These are phyloP conservation scores for Drosophila littoralis DNA, from an alignment of 1,140 invertebrate genomes.

Conservation along the genomic window DNA sequence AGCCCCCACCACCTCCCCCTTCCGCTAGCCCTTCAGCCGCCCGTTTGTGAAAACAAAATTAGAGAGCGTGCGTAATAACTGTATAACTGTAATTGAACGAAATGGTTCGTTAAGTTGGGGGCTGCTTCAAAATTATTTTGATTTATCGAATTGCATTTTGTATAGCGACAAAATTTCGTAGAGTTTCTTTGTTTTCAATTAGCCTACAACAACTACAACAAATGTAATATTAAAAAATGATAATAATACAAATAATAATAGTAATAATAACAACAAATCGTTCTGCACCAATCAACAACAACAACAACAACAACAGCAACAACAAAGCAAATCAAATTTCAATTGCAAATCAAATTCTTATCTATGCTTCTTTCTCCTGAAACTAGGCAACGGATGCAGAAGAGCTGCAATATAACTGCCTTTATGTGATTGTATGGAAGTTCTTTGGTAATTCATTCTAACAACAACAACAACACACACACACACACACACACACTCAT, in stretches of 20 bases:
- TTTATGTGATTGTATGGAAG: slow-evolving; percentile 84
- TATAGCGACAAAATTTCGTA: slow-evolving; percentile 61
- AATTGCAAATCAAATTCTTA: slow-evolving; percentile 52
- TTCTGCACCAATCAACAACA: slow-evolving; percentile 33
- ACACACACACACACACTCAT: slow-evolving; percentile 35
- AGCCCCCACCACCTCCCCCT: background rate
- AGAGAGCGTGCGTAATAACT: slow-evolving; percentile 44
- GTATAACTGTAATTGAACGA: slow-evolving; percentile 19
- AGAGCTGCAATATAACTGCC: slow-evolving; percentile 83
- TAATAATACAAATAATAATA: slow-evolving; percentile 15
- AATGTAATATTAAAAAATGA: background rate
- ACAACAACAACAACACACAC: slow-evolving; percentile 50
- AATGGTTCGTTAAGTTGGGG: slow-evolving; percentile 32
- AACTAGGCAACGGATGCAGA: slow-evolving; percentile 81
- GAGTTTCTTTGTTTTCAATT: slow-evolving; percentile 44
- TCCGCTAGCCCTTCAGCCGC: background rate
- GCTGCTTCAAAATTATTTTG: slow-evolving; percentile 58
- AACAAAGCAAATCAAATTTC: slow-evolving; percentile 45
- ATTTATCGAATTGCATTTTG: slow-evolving; percentile 78
- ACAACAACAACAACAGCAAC: slow-evolving; percentile 29
- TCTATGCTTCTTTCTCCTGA: slow-evolving; percentile 76
- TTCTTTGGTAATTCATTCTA: slow-evolving; percentile 82
- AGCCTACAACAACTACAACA: slow-evolving; percentile 51
- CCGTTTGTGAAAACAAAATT: slow-evolving; percentile 6
- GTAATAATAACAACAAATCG: slow-evolving; percentile 34